phyloP scores from a whole-genome alignment of 2,113 vertebrate species.

The Zosterops lateralis region DNA sequence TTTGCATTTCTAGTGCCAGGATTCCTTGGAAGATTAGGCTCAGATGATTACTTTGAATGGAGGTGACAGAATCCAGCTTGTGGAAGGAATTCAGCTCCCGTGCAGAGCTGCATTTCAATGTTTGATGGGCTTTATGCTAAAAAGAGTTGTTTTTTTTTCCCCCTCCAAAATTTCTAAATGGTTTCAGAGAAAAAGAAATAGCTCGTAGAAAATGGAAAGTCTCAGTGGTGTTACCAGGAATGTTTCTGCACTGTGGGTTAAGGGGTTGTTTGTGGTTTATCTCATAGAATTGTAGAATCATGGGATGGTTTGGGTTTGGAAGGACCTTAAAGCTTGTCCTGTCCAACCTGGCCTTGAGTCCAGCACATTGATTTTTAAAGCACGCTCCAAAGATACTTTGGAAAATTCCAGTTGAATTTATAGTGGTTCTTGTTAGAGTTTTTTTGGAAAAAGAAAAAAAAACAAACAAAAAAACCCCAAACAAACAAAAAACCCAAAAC shows the following conservation, averaged over 20 bases:
- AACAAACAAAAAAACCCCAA: too few species aligned
- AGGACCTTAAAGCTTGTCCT: neutral
- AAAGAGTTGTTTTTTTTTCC: neutral
- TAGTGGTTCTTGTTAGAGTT: neutral
- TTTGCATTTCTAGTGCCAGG: neutral
- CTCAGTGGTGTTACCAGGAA: neutral
- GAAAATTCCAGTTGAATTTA: neutral
- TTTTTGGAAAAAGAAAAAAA: neutral
- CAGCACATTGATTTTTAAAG: neutral
- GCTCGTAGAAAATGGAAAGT: neutral
- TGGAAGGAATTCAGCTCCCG: neutral
- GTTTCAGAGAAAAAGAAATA: neutral
- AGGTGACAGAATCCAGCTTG: neutral
- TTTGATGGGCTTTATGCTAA: neutral
- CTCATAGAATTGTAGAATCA: neutral
- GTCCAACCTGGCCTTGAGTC: neutral
- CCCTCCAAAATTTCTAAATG: neutral
- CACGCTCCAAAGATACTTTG: neutral
- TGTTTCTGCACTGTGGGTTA: neutral
- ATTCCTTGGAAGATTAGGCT: neutral
- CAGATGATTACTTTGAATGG: neutral
- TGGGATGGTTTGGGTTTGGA: neutral
- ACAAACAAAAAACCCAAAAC: neutral
- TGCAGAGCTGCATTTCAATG: neutral
- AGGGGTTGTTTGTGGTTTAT: neutral